Percentiles rank a stretch among this genome's conserved stretches.
phyloP scores from a whole-genome alignment of 2,888 invertebrate genomes.

The Lithophane socia region DNA sequence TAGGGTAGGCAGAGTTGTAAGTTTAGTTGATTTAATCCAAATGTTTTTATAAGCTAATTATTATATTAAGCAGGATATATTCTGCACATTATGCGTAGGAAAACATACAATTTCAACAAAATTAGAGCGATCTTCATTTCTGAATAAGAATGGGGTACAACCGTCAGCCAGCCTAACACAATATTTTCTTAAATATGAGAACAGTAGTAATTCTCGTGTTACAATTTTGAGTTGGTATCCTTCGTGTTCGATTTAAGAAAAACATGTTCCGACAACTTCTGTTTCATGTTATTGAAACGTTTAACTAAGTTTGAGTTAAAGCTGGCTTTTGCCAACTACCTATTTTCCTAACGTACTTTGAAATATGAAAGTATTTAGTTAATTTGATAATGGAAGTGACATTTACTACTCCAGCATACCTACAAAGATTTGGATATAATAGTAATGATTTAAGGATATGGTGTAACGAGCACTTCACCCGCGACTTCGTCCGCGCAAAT shows the following conservation, averaged over 20 bases:
- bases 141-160: constrained; percentile 13
- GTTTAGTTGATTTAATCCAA: no score
- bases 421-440: background rate
- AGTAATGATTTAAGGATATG: background rate
- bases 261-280: constrained; percentile 28
- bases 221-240: background rate
- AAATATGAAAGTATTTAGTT: no score
- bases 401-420: no score
- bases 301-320: constrained; percentile 8
- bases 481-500: background rate
- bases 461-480: no score
- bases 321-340: background rate
- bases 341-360: background rate
- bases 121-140: constrained; percentile 14
- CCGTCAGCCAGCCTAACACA: constrained; percentile 30
- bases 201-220: constrained; percentile 33
- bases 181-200: constrained; percentile 38
- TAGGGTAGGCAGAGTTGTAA: no score
- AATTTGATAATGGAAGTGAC: no score
- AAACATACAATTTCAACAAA: constrained; percentile 4
- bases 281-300: constrained; percentile 25
- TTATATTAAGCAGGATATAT: no score
- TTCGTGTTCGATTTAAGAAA: constrained; percentile 21
- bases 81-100: background rate
- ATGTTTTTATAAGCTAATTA: no score